phyloP scores from a whole-genome alignment of 35 echinoderm and acorn worm species.

The Stichopus chloronotus region DNA sequence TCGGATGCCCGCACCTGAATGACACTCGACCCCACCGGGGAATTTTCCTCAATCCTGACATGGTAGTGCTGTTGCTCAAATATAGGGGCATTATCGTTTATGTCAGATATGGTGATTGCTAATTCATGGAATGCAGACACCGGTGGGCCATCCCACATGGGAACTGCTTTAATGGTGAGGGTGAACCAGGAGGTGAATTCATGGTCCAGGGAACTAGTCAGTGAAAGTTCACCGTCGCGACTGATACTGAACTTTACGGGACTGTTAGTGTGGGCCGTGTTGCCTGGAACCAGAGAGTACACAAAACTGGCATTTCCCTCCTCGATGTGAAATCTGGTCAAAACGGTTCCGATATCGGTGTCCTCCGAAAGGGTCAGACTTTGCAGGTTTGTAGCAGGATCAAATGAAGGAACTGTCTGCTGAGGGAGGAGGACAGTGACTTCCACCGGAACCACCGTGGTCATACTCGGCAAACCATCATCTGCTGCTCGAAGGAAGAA shows the following conservation, averaged over 20 bases:
- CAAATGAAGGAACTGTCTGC: constrained; percentile 67
- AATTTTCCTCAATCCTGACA: constrained; percentile 77
- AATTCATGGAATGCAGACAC: constrained; percentile 75
- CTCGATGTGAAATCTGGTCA: constrained; percentile 68
- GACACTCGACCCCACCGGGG: constrained; percentile 62
- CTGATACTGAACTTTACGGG: constrained; percentile 82
- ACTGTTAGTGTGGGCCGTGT: constrained; percentile 76
- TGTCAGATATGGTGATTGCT: constrained; percentile 73
- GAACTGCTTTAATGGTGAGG: constrained; percentile 73
- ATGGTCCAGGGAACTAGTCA: constrained; percentile 85
- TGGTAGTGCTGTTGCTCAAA: constrained; percentile 78
- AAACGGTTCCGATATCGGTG: constrained; percentile 63
- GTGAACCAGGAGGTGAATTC: constrained; percentile 84
- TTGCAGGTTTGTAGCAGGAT: constrained; percentile 55
- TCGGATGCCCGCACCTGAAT: constrained; percentile 81
- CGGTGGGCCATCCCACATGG: constrained; percentile 53
- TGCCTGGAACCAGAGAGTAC: constrained; percentile 82
- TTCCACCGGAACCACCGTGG: constrained; percentile 68
- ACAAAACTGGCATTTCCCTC: constrained; percentile 41
- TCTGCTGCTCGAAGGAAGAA: constrained; percentile 91
- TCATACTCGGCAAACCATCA: constrained; percentile 60
- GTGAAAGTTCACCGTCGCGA: constrained; percentile 67
- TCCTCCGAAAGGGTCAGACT: constrained; percentile 76
- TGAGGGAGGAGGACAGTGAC: constrained; percentile 67
- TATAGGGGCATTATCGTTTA: constrained; percentile 88